phyloP scores from a whole-genome alignment of 1,140 invertebrate species.

The Dreissena polymorpha region DNA sequence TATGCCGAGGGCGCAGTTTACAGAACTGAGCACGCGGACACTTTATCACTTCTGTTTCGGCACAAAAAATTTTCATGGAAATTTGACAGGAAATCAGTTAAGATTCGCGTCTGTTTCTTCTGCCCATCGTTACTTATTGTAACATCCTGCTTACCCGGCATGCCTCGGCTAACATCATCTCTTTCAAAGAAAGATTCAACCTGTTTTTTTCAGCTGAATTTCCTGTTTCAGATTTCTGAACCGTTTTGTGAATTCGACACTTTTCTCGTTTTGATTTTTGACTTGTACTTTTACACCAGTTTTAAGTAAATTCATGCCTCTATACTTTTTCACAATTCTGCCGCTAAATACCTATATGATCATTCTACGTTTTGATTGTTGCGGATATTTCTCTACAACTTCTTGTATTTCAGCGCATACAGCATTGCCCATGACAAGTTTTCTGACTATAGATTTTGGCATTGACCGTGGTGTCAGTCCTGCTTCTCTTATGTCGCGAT shows the following conservation, averaged over 20 bases:
- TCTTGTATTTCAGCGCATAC: constrained; percentile 13
- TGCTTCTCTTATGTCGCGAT: constrained; percentile 4
- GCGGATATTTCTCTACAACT: background rate
- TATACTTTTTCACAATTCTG: constrained; percentile 28
- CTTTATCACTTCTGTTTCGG: background rate
- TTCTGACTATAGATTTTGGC: background rate
- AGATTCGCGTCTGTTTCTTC: constrained; percentile 20
- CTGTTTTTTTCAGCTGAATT: background rate
- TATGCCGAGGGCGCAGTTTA: background rate
- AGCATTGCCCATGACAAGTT: background rate
- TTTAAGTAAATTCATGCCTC: background rate
- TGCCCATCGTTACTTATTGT: constrained; percentile 5
- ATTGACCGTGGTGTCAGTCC: background rate
- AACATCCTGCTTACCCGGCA: constrained; percentile 37
- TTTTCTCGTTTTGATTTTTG: background rate
- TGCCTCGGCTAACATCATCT: constrained; percentile 5
- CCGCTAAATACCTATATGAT: background rate
- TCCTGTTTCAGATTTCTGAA: background rate
- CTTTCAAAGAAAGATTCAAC: constrained; percentile 10
- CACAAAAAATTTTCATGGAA: background rate
- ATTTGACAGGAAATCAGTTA: constrained; percentile 22
- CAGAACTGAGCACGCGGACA: background rate
- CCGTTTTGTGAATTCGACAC: background rate
- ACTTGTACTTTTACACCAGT: background rate
- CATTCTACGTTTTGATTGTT: background rate